Conservation (phyloP, 2,797 vertebrate species). For the Harpagifer antarcticus region DNA sequence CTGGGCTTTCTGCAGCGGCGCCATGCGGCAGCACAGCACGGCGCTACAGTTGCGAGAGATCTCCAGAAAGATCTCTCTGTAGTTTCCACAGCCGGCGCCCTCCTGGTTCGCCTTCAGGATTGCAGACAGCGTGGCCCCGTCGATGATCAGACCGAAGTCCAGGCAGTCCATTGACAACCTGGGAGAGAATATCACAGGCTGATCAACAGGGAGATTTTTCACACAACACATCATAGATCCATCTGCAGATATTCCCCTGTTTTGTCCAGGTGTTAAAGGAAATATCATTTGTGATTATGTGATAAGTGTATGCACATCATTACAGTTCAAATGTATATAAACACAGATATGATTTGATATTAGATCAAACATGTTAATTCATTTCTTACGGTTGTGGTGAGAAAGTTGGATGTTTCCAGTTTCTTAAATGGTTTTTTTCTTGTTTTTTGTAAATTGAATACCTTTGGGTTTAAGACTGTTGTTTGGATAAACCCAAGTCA, state of each 20-base stretch:
- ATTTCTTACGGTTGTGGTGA: background rate
- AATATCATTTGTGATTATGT: background rate
- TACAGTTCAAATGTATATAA: background rate
- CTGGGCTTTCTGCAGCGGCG: slow-evolving; percentile 85
- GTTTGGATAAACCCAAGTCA: too few relatives aligned
- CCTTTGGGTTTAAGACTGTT: too few relatives aligned
- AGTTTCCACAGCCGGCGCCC: slow-evolving; percentile 85
- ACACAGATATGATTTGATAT: background rate
- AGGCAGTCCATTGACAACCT: slow-evolving; percentile 94
- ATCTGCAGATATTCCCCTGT: background rate
- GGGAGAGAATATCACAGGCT: slow-evolving; percentile 53
- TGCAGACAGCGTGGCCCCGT: slow-evolving; percentile 94
- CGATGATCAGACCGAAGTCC: slow-evolving; percentile 98
- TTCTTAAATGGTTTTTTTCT: background rate
- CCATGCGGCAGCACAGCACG: slow-evolving; percentile 87
- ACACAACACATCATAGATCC: background rate
- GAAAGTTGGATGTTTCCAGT: background rate
- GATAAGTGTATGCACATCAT: background rate
- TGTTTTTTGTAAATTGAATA: background rate
- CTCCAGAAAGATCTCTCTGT: slow-evolving; percentile 95
- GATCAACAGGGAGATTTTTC: slow-evolving; percentile 9
- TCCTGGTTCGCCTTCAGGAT: slow-evolving; percentile 91
- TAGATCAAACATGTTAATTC: background rate
- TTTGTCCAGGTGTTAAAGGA: background rate
- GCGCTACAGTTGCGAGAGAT: slow-evolving; percentile 97